A percentile compares a stretch with the other conserved stretches of the same genome.
These are phyloP conservation scores for Alviniconcha marisindica DNA, from an alignment of 1,140 invertebrate species.

Conservation along the genomic window DNA sequence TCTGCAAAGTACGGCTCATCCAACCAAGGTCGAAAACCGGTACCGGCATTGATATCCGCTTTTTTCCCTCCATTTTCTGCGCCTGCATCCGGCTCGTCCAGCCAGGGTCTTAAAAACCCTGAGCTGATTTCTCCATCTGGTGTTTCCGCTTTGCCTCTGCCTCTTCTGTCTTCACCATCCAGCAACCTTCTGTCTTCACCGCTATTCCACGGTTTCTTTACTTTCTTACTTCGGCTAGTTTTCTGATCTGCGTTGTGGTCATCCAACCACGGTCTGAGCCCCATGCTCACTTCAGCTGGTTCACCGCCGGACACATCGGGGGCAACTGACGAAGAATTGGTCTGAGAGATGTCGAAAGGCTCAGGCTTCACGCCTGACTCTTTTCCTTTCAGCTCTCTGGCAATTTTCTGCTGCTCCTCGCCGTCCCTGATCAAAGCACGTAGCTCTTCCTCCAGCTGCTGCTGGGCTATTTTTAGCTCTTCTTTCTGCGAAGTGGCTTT, in stretches of 20 bases:
- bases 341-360: not conserved
- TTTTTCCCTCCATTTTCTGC: not conserved
- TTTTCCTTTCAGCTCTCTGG: not conserved
- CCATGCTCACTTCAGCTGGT: not conserved
- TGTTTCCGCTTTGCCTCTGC: too few species aligned
- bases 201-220: too few species aligned
- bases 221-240: too few species aligned
- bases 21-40: too few species aligned
- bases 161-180: too few species aligned
- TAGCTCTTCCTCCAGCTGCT: slow-evolving; percentile 28
- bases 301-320: not conserved
- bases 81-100: not conserved
- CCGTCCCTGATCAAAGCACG: slow-evolving; percentile 14
- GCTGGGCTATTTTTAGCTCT: slow-evolving; percentile 28
- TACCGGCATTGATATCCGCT: too few species aligned
- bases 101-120: not conserved
- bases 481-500: slow-evolving; percentile 12
- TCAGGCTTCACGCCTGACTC: not conserved
- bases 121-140: not conserved
- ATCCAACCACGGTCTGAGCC: not conserved
- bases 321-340: not conserved
- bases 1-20: too few species aligned
- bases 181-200: too few species aligned
- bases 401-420: slow-evolving; percentile 31
- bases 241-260: not conserved